Evolutionary conservation across 2,113 vertebrate species (phyloP), one percentile per base, ranked within the genome.

Genomic region (Perca schrenkii): DNA sequence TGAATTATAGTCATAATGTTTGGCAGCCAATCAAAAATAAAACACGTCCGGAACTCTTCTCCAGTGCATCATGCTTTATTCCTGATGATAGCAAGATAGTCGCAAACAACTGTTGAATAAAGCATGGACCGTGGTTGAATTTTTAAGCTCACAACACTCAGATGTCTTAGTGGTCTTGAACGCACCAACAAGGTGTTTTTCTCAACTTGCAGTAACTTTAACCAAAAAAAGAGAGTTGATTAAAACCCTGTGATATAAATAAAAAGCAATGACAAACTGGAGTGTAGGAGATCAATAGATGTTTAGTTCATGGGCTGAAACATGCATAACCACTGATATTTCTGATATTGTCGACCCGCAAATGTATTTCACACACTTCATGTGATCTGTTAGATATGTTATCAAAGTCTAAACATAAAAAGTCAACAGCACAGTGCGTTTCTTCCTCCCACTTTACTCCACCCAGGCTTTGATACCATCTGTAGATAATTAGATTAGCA

Each of bases 401-500:
- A 84, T 80, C 53, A 68, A 75, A 65, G 56, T 68, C 71, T 68
- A 17, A 56, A 31, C 31, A 76, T 46, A 58, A 52, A 46, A 72
- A 73, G 25, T 74, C 56, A 72, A 12, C 31, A 14, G 15, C 4
- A 36, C 25, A 62, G 19, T 62, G 63, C 84, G 52, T 76, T 56
- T 50, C 21, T 22, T 6, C 28, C 57, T 58, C 62, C 67, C 54
- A 47, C 31, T 21, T 36, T 28, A 19, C 76, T 28, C 74, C 58
- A n/a, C 53, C 43, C 60, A 49, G 57, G 60, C 74, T 53, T 64
- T 57, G 66, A 78, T 78, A 46, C 68, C 84, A 86, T 91, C 82
- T 82, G 87, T 58, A 73, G 84, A 86, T 91, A 88, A 90, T 89
- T 83, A 87, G 77, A 91, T 89, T 90, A 86, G 78, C 86, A 76